Evolutionary conservation across 1,140 invertebrate genomes (phyloP).

Genomic region (Drosophila pandora): DNA sequence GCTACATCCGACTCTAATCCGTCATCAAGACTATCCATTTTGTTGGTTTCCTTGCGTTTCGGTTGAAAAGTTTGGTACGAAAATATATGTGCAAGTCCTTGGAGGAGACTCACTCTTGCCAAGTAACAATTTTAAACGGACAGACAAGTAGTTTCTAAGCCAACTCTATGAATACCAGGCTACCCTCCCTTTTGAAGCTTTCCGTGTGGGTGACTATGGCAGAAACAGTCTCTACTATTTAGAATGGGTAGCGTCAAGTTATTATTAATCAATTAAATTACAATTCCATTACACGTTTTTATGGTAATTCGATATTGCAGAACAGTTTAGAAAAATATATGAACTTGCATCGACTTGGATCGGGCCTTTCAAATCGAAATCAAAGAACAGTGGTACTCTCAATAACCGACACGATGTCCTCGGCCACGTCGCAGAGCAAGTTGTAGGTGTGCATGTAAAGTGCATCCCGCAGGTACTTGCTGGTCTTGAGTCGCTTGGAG

Average conservation of each 20-base stretch:
- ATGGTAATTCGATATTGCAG: not conserved
- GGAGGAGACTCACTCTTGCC: not conserved
- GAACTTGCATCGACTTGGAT: not conserved
- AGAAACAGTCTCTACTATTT: not conserved
- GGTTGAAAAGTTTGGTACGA: not conserved
- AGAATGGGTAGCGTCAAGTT: not conserved
- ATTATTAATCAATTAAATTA: not conserved
- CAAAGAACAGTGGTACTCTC: slow-evolving; percentile 52
- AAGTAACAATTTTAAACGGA: not conserved
- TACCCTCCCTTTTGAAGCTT: not conserved
- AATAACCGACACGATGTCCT: slow-evolving; percentile 73
- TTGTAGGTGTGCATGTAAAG: slow-evolving; percentile 73
- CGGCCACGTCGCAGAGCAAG: slow-evolving; percentile 61
- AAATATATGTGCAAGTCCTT: slow-evolving; percentile 1
- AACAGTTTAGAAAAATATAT: not conserved
- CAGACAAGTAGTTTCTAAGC: not conserved
- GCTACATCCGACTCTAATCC: not conserved
- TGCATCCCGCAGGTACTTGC: slow-evolving; percentile 59
- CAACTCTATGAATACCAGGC: not conserved
- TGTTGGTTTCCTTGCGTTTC: not conserved
- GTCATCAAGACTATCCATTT: not conserved
- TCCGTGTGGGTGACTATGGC: not conserved
- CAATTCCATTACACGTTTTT: not conserved
- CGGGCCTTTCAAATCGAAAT: slow-evolving; percentile 8
- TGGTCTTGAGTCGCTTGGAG: slow-evolving; percentile 19